Evolutionary conservation across 2,797 vertebrate species (phyloP), one percentile per base, ranked within the genome.

Genomic region (Thalassophryne amazonica): DNA sequence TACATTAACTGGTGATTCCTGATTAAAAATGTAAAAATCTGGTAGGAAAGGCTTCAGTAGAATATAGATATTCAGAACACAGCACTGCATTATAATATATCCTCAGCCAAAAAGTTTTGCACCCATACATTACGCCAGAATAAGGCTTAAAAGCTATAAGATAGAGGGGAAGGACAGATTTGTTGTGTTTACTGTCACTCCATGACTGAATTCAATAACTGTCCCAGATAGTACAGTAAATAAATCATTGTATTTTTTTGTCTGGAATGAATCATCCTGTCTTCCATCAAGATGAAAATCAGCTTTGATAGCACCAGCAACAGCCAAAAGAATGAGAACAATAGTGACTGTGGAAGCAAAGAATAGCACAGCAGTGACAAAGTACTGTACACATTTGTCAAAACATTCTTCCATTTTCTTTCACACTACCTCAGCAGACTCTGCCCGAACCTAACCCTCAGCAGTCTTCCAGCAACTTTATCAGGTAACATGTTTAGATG

Each of bases 281-380:
- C 51, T 56, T 50, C 60, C 38, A 32, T 62, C 29, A 46, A 60
- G 57, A 60, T 48, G 46, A 68, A 33, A 61, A 52, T 53, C 47
- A 11, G 29, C 58, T 69, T 58, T 65, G 62, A 69, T 73, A 65
- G 61, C 39, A 57, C 60, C 57, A 52, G 38, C 31, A 60, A 46
- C 56, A 57, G 35, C 57, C 60, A 37, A 13, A 12, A 14, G 38
- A 20, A 37, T n/a, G 29, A 29, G 32, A 66, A 68, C 50, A 58
- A 64, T 45, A 45, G 45, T 39, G 51, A 57, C 47, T 42, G 6
- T 4, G 22, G 38, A 29, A 35, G 40, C 38, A 59, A 25, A 51
- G 60, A 67, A 57, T 30, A 52, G 36, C 63, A 40, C 52, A 38
- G 53, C 40, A 3, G 53, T 5, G 12, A 32, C 58, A 57, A 27